Evolutionary conservation across 2,113 vertebrate species (phyloP).

Genomic region (Coptodon rendalli): DNA sequence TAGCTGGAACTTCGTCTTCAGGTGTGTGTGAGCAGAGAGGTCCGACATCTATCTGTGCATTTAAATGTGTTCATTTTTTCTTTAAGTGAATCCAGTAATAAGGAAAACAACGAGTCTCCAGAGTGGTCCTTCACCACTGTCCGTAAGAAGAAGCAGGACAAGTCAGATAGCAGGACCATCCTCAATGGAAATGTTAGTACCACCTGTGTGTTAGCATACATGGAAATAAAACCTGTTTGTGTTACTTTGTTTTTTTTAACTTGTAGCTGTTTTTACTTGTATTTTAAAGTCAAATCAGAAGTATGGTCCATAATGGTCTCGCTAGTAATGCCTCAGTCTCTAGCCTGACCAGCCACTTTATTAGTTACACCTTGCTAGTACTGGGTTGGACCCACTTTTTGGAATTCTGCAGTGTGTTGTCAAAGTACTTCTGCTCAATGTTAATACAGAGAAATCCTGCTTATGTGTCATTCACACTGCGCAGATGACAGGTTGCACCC

Average conservation of each 20-base stretch:
- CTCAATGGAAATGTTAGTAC: constrained; percentile 83
- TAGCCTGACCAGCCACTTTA: background rate
- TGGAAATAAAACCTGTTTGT: background rate
- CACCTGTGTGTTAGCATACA: background rate
- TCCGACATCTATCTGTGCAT: background rate
- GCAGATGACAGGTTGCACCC: background rate
- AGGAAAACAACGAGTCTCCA: constrained; percentile 80
- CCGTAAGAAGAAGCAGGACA: constrained; percentile 89
- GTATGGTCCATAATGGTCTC: background rate
- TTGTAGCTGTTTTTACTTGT: background rate
- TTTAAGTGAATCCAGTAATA: constrained; percentile 81
- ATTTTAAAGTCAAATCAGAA: background rate
- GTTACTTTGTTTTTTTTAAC: background rate
- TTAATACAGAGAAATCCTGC: background rate
- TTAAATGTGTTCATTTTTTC: background rate
- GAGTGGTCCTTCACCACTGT: constrained; percentile 91
- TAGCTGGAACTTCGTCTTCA: background rate
- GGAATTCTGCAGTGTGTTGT: background rate
- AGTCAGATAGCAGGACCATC: constrained; percentile 81
- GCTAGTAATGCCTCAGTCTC: background rate
- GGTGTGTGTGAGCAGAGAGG: background rate
- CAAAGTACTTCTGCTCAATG: background rate
- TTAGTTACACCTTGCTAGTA: background rate
- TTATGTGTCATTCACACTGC: background rate
- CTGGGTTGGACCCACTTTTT: background rate